Percentiles rank a stretch among this genome's conserved stretches.
Conservation (phyloP, 2,113 vertebrate species). For the Prionailurus bengalensis region DNA sequence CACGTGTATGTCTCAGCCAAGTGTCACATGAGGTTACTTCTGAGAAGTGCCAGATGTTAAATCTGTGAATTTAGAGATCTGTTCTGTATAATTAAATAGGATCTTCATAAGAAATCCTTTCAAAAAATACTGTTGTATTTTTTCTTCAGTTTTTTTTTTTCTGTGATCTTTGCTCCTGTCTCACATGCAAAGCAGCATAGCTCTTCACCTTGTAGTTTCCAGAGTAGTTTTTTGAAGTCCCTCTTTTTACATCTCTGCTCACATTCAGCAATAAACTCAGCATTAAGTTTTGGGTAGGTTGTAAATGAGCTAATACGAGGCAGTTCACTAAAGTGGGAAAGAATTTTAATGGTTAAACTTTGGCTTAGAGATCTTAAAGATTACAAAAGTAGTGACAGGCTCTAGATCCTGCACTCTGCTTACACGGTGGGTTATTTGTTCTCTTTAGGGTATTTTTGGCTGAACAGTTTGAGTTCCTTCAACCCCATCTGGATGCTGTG, state of each 20-base stretch:
- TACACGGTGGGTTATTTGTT: conserved; percentile 69
- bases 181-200: not conserved
- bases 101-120: conserved; percentile 22
- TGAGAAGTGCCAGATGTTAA: not conserved
- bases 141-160: not conserved
- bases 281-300: not conserved
- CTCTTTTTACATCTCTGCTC: not conserved
- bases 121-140: not conserved
- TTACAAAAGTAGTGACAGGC: not conserved
- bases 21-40: not conserved
- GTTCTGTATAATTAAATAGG: not conserved
- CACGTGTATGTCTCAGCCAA: not conserved
- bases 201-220: not conserved
- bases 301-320: not conserved
- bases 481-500: conserved; percentile 97
- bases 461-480: conserved; percentile 98
- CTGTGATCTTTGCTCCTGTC: not conserved
- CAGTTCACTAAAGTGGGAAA: not conserved
- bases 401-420: conserved; percentile 19
- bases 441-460: conserved; percentile 95
- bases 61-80: not conserved
- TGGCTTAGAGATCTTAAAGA: not conserved
- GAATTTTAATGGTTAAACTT: conserved; percentile 42
- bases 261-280: not conserved
- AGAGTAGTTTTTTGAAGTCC: not conserved